Evolutionary conservation across 2,113 vertebrate species (phyloP).

Genomic region (Solea solea): DNA sequence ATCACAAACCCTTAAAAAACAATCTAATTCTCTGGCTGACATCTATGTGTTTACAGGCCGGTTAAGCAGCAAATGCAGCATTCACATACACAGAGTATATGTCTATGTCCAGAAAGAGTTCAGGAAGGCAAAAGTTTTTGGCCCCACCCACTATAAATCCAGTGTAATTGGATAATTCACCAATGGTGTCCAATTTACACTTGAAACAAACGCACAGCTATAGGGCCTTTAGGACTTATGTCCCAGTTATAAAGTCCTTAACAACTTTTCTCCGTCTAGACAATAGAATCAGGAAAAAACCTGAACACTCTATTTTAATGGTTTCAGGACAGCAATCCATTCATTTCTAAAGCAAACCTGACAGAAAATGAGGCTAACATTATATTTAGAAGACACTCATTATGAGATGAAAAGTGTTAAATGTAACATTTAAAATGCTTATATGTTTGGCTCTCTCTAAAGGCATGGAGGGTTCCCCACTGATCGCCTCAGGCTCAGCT

Average conservation of each 20-base stretch:
- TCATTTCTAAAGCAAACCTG: background rate
- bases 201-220: background rate
- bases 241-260: background rate
- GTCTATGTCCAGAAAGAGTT: background rate
- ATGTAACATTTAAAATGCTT: background rate
- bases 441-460: background rate
- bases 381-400: background rate
- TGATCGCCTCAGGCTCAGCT: background rate
- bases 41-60: background rate
- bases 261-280: background rate
- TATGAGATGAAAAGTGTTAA: background rate
- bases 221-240: background rate
- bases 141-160: slow-evolving; percentile 4
- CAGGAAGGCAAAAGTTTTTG: background rate
- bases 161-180: background rate
- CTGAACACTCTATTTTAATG: background rate
- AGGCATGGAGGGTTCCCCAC: background rate
- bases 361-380: background rate
- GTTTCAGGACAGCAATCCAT: background rate
- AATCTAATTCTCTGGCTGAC: background rate
- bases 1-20: background rate
- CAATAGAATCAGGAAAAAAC: background rate
- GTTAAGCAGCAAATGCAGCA: background rate
- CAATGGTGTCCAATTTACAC: background rate
- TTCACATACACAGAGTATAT: background rate